These are phyloP conservation scores for Bombus waltoni DNA, from an alignment of 1,140 invertebrate genomes.

Conservation along the genomic window DNA sequence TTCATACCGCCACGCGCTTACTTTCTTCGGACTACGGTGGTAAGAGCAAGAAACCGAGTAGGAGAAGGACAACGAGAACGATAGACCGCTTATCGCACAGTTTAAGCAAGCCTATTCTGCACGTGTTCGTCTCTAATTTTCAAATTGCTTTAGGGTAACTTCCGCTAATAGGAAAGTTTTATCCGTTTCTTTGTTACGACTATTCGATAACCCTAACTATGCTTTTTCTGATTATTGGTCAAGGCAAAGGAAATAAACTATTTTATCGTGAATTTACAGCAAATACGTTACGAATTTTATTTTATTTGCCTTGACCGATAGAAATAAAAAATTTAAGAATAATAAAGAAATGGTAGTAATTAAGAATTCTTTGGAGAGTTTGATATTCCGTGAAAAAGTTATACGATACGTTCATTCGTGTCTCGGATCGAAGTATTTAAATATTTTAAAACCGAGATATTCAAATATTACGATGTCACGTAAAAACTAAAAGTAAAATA, in stretches of 20 bases:
- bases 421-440: neutral
- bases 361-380: neutral
- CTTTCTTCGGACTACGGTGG: slow-evolving; percentile 60
- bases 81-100: slow-evolving; percentile 25
- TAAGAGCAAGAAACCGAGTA: slow-evolving; percentile 43
- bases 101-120: slow-evolving; percentile 15
- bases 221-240: neutral
- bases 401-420: neutral
- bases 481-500: neutral
- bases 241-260: neutral
- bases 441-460: neutral
- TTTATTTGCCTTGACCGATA: too few relatives aligned
- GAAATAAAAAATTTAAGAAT: neutral
- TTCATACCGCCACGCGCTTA: slow-evolving; percentile 78
- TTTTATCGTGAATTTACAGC: neutral
- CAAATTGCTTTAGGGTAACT: neutral
- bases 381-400: too few relatives aligned
- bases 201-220: too few relatives aligned
- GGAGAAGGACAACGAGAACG: slow-evolving; percentile 29
- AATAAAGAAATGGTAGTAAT: neutral
- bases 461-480: neutral
- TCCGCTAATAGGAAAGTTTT: too few relatives aligned
- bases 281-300: too few relatives aligned
- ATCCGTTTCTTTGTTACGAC: neutral
- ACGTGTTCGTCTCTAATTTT: slow-evolving; percentile 4